These are phyloP conservation scores for Machimus rusticus DNA, from an alignment of 2,888 invertebrate species.

Conservation along the genomic window DNA sequence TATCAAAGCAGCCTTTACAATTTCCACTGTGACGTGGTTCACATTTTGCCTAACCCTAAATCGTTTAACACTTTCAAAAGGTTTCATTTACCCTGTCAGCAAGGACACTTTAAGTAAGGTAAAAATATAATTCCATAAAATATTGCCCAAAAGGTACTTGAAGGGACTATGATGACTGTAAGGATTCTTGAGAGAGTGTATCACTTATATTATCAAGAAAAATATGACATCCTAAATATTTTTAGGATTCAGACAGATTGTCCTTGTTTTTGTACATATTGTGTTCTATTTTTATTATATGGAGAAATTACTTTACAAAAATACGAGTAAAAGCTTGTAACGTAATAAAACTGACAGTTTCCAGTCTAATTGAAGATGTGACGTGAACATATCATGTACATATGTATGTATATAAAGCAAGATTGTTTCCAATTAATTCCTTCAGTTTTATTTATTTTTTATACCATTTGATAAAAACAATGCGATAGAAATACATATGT, in stretches of 20 bases:
- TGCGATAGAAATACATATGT: too few species aligned
- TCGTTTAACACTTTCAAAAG: not conserved
- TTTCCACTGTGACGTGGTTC: not conserved
- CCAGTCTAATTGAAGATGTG: not conserved
- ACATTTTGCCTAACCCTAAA: not conserved
- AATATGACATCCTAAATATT: not conserved
- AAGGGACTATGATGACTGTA: not conserved
- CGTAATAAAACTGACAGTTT: not conserved
- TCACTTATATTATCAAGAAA: not conserved
- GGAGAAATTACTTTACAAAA: not conserved
- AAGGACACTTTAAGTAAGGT: not conserved
- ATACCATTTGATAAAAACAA: not conserved
- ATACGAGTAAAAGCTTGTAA: too few species aligned
- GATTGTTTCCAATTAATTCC: too few species aligned
- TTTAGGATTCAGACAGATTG: not conserved
- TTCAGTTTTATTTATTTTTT: too few species aligned
- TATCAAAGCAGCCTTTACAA: not conserved
- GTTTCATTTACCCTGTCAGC: not conserved
- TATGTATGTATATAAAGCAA: too few species aligned
- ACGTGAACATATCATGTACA: too few species aligned
- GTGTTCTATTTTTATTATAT: not conserved
- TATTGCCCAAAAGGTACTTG: not conserved
- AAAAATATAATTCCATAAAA: not conserved
- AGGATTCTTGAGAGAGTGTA: not conserved
- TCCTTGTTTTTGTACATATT: not conserved